Percentiles rank a stretch among this genome's conserved stretches.
These are phyloP conservation scores for Cerastis rubricosa DNA, from an alignment of 2,888 invertebrate genomes.

Conservation along the genomic window DNA sequence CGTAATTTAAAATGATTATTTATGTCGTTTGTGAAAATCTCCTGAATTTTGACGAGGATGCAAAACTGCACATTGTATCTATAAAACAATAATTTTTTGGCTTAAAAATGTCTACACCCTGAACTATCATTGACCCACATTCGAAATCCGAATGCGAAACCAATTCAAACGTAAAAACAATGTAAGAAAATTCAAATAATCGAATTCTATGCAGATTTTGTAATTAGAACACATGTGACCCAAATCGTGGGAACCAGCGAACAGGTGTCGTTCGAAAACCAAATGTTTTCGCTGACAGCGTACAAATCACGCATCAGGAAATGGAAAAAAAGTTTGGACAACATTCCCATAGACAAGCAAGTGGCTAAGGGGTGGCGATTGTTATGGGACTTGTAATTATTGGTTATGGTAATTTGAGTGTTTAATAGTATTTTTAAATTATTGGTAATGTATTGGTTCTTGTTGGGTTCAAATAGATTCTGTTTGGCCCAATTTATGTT, in stretches of 20 bases:
- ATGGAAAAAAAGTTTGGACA: conserved; percentile 72
- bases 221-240: conserved; percentile 78
- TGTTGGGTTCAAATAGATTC: conserved; percentile 21
- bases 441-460: conserved; percentile 11
- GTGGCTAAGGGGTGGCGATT: conserved; percentile 58
- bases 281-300: conserved; percentile 80
- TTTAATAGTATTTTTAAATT: conserved; percentile 6
- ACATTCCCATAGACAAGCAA: conserved; percentile 71
- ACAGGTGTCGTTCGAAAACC: conserved; percentile 83
- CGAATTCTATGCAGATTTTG: conserved; percentile 69
- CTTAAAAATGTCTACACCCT: not conserved
- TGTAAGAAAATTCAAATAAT: conserved; percentile 60
- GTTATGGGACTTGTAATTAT: conserved; percentile 35
- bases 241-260: conserved; percentile 82
- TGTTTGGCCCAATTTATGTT: not conserved
- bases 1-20: too few relatives aligned
- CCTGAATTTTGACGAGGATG: too few relatives aligned
- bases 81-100: not conserved
- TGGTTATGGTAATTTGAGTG: conserved; percentile 18
- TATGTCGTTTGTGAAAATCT: too few relatives aligned
- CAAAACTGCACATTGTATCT: too few relatives aligned
- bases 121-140: conserved; percentile 14
- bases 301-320: conserved; percentile 86
- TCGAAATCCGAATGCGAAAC: conserved; percentile 34
- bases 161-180: conserved; percentile 39